A percentile compares a stretch with the other conserved stretches of the same genome.
Conservation (phyloP, 2,113 vertebrate species). For the Corythaeola cristata region DNA sequence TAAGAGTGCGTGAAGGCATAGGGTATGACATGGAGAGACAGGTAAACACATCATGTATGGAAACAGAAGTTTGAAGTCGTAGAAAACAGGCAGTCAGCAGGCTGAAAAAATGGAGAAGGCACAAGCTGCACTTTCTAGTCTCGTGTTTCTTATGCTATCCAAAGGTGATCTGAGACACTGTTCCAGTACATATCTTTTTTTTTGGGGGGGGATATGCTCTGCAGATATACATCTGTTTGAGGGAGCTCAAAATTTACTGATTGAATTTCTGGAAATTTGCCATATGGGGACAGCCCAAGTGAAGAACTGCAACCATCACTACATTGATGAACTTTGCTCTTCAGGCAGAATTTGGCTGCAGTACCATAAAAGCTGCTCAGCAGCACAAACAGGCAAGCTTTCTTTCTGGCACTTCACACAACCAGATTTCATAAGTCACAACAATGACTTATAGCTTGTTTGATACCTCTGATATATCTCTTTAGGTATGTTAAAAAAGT, state of each 20-base stretch:
- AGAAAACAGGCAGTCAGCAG: background rate
- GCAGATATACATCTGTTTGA: background rate
- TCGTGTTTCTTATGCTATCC: background rate
- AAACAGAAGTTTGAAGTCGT: background rate
- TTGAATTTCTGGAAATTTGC: background rate
- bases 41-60: background rate
- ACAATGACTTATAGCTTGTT: background rate
- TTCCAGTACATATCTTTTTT: background rate
- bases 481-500: background rate
- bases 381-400: background rate
- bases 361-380: background rate
- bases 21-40: background rate
- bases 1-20: accelerated
- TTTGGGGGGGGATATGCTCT: background rate
- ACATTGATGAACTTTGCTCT: background rate
- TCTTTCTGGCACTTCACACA: background rate
- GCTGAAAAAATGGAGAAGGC: background rate
- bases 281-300: background rate
- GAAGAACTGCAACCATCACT: background rate
- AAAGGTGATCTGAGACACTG: background rate
- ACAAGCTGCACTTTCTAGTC: background rate
- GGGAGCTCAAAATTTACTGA: background rate
- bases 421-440: background rate
- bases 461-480: background rate
- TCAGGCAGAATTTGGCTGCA: background rate